These are phyloP conservation scores for Coracias cyanogaster DNA, from an alignment of 2,797 vertebrate species.

Conservation along the genomic window DNA sequence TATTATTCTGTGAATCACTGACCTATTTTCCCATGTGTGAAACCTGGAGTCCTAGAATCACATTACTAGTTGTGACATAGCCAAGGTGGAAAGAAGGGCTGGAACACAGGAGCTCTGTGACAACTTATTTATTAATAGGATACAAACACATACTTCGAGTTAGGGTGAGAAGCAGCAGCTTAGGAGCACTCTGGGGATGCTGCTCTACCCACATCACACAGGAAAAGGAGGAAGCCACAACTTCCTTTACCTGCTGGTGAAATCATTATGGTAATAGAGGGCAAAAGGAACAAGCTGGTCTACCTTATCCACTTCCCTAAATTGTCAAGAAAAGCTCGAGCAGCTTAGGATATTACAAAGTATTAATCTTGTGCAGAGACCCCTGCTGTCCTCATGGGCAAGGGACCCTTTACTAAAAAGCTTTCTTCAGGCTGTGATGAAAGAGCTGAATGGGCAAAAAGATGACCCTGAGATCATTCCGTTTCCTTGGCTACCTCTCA, in stretches of 20 bases:
- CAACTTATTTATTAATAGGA: not conserved
- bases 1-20: not conserved
- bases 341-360: slow-evolving; percentile 16
- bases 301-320: not conserved
- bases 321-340: slow-evolving; percentile 19
- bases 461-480: not conserved
- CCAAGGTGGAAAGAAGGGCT: not conserved
- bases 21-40: not conserved
- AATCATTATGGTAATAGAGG: not conserved
- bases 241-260: not conserved
- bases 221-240: not conserved
- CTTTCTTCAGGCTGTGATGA: slow-evolving; percentile 8
- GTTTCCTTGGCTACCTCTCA: not conserved
- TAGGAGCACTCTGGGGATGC: not conserved
- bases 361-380: not conserved
- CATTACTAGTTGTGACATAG: not conserved
- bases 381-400: not conserved
- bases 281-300: not conserved
- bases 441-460: not conserved
- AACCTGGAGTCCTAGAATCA: not conserved
- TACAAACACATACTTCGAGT: not conserved
- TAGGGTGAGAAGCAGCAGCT: not conserved
- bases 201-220: not conserved
- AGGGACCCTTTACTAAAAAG: not conserved
- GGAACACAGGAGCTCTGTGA: not conserved